Conservation (phyloP, 2,113 vertebrate genomes). For the Gila orcuttii region DNA sequence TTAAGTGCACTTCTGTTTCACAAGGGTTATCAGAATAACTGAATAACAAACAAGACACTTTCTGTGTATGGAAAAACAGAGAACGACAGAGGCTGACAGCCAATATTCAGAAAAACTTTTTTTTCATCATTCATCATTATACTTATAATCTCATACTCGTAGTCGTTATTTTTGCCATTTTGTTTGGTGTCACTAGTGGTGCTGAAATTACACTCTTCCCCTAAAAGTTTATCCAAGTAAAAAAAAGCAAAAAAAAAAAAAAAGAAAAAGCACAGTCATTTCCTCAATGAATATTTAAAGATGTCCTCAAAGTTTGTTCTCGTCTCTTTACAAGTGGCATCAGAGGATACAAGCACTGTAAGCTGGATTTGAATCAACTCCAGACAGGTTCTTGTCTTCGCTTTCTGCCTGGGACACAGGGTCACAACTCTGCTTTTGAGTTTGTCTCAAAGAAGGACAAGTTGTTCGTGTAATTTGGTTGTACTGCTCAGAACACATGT, state of each 20-base stretch:
- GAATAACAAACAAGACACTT: too few relatives aligned
- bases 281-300: slow-evolving; percentile 2
- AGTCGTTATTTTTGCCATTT: neutral
- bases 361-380: slow-evolving; percentile 30
- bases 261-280: neutral
- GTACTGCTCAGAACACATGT: slow-evolving; percentile 17
- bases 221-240: neutral
- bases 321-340: neutral
- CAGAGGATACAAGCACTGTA: neutral
- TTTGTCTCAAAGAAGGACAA: neutral
- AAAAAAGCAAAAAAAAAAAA: neutral
- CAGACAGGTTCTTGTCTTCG: slow-evolving; percentile 5
- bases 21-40: too few relatives aligned
- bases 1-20: too few relatives aligned
- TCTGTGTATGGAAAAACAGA: too few relatives aligned
- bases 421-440: neutral
- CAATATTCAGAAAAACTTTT: too few relatives aligned
- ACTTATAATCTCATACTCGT: neutral
- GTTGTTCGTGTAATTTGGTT: slow-evolving; percentile 34
- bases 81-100: too few relatives aligned
- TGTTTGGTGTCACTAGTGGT: neutral
- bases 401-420: slow-evolving; percentile 1
- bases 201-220: neutral
- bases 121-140: neutral
- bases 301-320: neutral